Conservation (phyloP, 2,113 vertebrate genomes). For the Leiothrix lutea region DNA sequence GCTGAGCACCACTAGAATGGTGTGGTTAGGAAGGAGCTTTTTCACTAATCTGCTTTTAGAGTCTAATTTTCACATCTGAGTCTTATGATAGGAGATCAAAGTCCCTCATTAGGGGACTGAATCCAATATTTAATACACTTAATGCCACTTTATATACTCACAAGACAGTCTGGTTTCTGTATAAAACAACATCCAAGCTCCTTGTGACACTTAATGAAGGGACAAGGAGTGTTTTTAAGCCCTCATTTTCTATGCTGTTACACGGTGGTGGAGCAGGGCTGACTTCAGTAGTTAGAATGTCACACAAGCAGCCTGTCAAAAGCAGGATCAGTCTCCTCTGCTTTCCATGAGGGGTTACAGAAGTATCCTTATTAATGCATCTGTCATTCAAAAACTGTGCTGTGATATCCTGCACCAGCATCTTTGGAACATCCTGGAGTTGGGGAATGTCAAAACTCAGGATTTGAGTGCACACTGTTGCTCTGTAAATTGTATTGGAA, state of each 20-base stretch:
- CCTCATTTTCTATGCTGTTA: not conserved
- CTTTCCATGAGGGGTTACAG: not conserved
- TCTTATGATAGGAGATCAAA: slow-evolving; percentile 37
- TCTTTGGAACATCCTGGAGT: not conserved
- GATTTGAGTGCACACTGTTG: not conserved
- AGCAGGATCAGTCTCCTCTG: not conserved
- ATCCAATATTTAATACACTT: slow-evolving; percentile 14
- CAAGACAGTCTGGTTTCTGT: not conserved
- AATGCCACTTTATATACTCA: not conserved
- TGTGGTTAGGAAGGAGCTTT: not conserved
- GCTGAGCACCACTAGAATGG: not conserved
- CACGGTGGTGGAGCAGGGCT: not conserved
- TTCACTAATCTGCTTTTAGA: slow-evolving; percentile 5
- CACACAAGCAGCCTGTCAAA: not conserved
- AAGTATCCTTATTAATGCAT: not conserved
- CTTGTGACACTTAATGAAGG: not conserved
- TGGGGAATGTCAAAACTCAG: not conserved
- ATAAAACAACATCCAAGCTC: not conserved
- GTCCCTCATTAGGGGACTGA: slow-evolving; percentile 3
- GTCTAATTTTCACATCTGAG: slow-evolving; percentile 2
- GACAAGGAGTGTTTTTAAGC: not conserved
- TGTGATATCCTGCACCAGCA: not conserved
- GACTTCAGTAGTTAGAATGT: not conserved
- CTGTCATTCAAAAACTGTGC: not conserved
- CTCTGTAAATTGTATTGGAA: not conserved